Conservation (phyloP, 2,888 invertebrate genomes). For the Leistus spinibarbis region DNA sequence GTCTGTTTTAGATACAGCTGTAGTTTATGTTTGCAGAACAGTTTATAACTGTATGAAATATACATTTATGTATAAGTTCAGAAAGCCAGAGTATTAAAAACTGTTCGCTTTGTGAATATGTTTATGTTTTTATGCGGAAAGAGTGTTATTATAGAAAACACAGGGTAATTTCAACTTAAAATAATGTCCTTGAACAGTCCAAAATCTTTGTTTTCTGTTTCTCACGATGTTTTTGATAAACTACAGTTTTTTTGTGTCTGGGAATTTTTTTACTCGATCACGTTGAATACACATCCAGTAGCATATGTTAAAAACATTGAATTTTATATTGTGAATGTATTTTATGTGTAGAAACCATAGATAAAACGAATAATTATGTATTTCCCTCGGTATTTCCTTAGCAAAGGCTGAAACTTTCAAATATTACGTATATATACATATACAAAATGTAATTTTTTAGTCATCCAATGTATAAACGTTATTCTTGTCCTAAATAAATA, state of each 20-base stretch:
- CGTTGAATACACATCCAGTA: neutral
- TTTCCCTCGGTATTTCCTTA: neutral
- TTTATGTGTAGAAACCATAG: neutral
- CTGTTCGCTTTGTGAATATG: neutral
- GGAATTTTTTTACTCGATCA: constrained; percentile 10
- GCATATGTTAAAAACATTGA: neutral
- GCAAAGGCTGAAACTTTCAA: constrained; percentile 6
- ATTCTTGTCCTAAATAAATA: constrained; percentile 17
- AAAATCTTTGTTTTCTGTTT: constrained; percentile 27
- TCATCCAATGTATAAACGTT: neutral
- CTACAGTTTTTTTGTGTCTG: constrained; percentile 30
- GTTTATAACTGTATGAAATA: no score
- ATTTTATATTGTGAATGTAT: neutral
- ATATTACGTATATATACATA: constrained; percentile 1
- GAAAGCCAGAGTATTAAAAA: no score
- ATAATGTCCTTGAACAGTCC: constrained; percentile 18
- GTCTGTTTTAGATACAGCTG: no score
- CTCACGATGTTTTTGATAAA: constrained; percentile 30
- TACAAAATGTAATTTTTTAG: neutral
- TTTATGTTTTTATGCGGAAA: neutral
- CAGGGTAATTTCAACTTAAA: neutral
- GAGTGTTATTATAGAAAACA: neutral
- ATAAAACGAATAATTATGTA: neutral
- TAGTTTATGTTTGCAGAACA: no score
- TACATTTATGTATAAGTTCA: no score